Conservation (phyloP, 2,888 invertebrate species). For the Leucoptera coffeella region DNA sequence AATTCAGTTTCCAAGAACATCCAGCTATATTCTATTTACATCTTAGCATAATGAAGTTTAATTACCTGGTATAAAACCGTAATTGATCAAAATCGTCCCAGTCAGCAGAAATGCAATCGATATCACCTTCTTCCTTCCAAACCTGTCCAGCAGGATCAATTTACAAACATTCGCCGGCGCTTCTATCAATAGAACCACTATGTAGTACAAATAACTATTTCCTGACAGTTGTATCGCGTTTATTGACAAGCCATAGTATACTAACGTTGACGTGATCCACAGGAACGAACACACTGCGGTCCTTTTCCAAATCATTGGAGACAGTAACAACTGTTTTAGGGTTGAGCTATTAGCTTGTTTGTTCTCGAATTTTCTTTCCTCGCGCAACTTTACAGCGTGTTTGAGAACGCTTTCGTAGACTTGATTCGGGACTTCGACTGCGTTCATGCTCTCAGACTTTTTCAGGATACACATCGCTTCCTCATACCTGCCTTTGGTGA, state of each 20-base stretch:
- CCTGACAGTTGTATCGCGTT: conserved; percentile 72
- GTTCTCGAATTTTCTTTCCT: conserved; percentile 26
- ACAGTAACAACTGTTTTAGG: conserved; percentile 29
- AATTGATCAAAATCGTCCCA: conserved; percentile 55
- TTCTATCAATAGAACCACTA: conserved; percentile 58
- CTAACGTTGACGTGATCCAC: conserved; percentile 72
- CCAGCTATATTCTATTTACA: too few species aligned
- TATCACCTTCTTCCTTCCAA: conserved; percentile 61
- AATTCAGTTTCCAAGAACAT: too few species aligned
- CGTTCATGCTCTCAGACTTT: conserved; percentile 59
- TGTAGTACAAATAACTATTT: conserved; percentile 72
- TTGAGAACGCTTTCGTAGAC: conserved; percentile 38
- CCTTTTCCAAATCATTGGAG: conserved; percentile 51
- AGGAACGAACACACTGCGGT: conserved; percentile 64
- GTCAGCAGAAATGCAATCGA: conserved; percentile 57
- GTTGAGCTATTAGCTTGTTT: conserved; percentile 25
- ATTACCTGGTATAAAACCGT: conserved; percentile 58
- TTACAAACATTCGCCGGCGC: conserved; percentile 70
- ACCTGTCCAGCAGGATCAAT: conserved; percentile 56
- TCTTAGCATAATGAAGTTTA: too few species aligned
- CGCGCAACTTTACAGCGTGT: conserved; percentile 30
- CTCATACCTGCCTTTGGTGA: conserved; percentile 59
- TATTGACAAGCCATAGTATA: conserved; percentile 75
- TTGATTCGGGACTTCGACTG: conserved; percentile 36
- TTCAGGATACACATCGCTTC: conserved; percentile 58